phyloP scores from a whole-genome alignment of 2,888 invertebrate species.

The Cantharis lateralis region DNA sequence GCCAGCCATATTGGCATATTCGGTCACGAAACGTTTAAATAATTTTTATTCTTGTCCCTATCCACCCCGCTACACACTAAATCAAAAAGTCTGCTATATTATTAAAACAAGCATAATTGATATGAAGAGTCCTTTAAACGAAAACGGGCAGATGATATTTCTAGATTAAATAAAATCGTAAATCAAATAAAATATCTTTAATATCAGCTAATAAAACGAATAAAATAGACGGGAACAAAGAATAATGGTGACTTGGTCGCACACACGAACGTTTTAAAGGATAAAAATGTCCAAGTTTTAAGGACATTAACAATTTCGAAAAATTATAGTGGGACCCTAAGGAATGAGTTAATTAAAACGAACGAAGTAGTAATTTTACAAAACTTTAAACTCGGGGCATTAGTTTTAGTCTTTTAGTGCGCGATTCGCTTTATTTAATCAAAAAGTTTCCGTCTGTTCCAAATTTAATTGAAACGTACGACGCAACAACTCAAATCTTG shows the following conservation, averaged over 20 bases:
- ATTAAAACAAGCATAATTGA: not conserved
- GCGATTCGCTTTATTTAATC: not conserved
- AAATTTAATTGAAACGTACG: not conserved
- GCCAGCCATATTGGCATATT: not conserved
- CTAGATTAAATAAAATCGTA: not conserved
- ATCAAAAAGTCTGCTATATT: not conserved
- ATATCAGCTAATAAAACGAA: conserved; percentile 2
- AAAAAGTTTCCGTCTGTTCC: not conserved
- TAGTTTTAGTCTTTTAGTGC: not conserved
- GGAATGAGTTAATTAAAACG: not conserved
- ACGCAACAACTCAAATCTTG: not conserved
- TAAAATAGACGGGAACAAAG: not conserved
- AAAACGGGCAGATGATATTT: not conserved
- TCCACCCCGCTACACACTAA: not conserved
- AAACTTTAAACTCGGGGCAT: not conserved
- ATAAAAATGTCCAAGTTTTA: not conserved
- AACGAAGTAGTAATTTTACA: not conserved
- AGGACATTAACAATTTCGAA: not conserved
- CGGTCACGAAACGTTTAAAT: not conserved
- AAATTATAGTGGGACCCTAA: not conserved
- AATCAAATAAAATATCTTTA: conserved; percentile 4
- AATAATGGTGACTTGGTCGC: not conserved
- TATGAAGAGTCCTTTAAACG: not conserved
- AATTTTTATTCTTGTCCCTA: not conserved
- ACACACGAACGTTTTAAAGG: not conserved